phyloP scores from a whole-genome alignment of 64 coral and sea anemone species.

The Anthopleura sola region DNA sequence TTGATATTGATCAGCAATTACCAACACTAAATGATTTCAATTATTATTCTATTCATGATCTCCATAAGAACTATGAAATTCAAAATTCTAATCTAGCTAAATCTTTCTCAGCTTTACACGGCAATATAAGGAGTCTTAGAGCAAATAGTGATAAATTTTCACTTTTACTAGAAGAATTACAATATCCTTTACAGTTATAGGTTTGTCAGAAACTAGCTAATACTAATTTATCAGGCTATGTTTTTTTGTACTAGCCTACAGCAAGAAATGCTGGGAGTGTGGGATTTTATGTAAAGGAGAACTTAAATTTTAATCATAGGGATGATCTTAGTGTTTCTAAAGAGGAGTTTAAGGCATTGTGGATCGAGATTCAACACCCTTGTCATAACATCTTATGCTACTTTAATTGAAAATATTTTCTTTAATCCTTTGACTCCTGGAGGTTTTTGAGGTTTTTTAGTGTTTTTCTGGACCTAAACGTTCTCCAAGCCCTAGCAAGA shows the following conservation, averaged over 20 bases:
- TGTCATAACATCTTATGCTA: slow-evolving; percentile 10
- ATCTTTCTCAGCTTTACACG: not conserved
- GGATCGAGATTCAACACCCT: slow-evolving; percentile 14
- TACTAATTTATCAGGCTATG: not conserved
- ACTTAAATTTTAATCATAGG: not conserved
- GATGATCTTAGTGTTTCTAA: not conserved
- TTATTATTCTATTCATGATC: too few relatives aligned
- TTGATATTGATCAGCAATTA: not conserved
- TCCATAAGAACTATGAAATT: too few relatives aligned
- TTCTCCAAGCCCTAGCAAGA: too few relatives aligned
- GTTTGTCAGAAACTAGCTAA: not conserved
- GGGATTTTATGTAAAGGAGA: not conserved
- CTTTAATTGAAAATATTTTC: too few relatives aligned
- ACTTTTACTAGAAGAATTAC: not conserved
- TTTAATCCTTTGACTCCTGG: too few relatives aligned
- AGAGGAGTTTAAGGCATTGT: slow-evolving; percentile 21
- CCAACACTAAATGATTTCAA: not conserved
- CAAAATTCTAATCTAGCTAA: too few relatives aligned
- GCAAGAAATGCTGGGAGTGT: not conserved
- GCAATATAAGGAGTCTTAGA: not conserved
- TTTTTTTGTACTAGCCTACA: not conserved
- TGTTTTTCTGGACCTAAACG: too few relatives aligned
- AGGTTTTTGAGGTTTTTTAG: too few relatives aligned
- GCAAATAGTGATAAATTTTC: not conserved
- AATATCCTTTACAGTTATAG: not conserved